phyloP scores from a whole-genome alignment of 2,888 invertebrate species.

The Metalampra italica region DNA sequence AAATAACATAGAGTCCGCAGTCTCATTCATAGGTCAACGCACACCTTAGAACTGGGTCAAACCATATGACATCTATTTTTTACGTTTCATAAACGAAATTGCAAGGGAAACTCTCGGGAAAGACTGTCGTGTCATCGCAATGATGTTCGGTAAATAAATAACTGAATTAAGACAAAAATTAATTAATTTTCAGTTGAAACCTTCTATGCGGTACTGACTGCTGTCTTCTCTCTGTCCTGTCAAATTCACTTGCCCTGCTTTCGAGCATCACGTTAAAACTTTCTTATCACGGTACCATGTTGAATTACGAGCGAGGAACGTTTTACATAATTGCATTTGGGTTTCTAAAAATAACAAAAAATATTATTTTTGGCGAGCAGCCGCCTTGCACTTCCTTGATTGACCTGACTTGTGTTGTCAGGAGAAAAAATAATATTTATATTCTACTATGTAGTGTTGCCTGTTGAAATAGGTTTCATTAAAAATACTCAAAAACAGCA shows the following conservation, averaged over 20 bases:
- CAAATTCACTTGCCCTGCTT: conserved; percentile 41
- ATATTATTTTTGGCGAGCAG: conserved; percentile 44
- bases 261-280: conserved; percentile 34
- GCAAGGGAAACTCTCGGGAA: conserved; percentile 20
- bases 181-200: conserved; percentile 35
- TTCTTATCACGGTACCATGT: conserved; percentile 49
- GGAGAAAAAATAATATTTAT: conserved; percentile 18
- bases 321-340: conserved; percentile 48
- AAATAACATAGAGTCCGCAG: conserved; percentile 75
- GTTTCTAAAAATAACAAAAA: conserved; percentile 53
- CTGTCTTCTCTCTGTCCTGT: conserved; percentile 44
- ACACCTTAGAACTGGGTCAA: conserved; percentile 74
- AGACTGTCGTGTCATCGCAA: conserved; percentile 24
- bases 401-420: conserved; percentile 55
- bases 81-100: conserved; percentile 38
- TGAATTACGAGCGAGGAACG: conserved; percentile 24
- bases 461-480: background rate
- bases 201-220: conserved; percentile 63
- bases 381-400: conserved; percentile 63
- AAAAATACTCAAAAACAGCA: background rate
- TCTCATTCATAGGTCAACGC: conserved; percentile 74
- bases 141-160: conserved; percentile 23
- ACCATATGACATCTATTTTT: conserved; percentile 55
- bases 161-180: conserved; percentile 27
- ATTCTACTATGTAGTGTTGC: background rate